Percentiles rank a stretch among this genome's conserved stretches.
Evolutionary conservation across 2,888 invertebrate species (phyloP).

Genomic region (Blastobasis lacticolella): DNA sequence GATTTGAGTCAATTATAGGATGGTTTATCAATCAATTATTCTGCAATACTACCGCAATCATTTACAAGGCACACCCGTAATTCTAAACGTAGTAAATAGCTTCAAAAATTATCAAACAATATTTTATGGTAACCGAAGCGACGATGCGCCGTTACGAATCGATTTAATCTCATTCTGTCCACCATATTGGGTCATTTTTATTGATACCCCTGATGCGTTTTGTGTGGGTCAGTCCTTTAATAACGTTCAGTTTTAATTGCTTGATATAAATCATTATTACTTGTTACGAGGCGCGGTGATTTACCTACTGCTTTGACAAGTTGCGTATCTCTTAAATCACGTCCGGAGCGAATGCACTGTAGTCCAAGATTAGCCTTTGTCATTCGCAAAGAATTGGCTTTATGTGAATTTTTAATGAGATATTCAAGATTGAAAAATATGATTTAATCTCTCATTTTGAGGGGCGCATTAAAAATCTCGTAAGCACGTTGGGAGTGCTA

Average conservation of each 20-base stretch:
- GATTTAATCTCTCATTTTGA: slow-evolving; percentile 34
- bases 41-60: slow-evolving; percentile 23
- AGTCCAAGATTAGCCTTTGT: slow-evolving; percentile 48
- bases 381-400: slow-evolving; percentile 39
- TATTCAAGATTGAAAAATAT: slow-evolving; percentile 47
- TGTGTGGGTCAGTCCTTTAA: slow-evolving; percentile 37
- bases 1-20: no score
- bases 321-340: slow-evolving; percentile 53
- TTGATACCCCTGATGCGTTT: slow-evolving; percentile 19
- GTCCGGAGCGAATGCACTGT: slow-evolving; percentile 26
- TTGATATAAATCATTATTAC: slow-evolving; percentile 64
- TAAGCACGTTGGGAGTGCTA: slow-evolving; percentile 12
- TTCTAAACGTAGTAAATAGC: slow-evolving; percentile 43
- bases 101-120: slow-evolving; percentile 58
- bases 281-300: slow-evolving; percentile 61
- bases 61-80: slow-evolving; percentile 53
- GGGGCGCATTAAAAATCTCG: slow-evolving; percentile 18
- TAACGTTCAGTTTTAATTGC: slow-evolving; percentile 62
- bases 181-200: slow-evolving; percentile 27
- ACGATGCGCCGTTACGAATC: slow-evolving; percentile 50
- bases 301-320: slow-evolving; percentile 68
- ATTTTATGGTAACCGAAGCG: slow-evolving; percentile 46
- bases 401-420: slow-evolving; percentile 65
- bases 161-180: slow-evolving; percentile 54
- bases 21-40: no score